phyloP scores from a whole-genome alignment of 2,888 invertebrate species.

The Nebria salina region DNA sequence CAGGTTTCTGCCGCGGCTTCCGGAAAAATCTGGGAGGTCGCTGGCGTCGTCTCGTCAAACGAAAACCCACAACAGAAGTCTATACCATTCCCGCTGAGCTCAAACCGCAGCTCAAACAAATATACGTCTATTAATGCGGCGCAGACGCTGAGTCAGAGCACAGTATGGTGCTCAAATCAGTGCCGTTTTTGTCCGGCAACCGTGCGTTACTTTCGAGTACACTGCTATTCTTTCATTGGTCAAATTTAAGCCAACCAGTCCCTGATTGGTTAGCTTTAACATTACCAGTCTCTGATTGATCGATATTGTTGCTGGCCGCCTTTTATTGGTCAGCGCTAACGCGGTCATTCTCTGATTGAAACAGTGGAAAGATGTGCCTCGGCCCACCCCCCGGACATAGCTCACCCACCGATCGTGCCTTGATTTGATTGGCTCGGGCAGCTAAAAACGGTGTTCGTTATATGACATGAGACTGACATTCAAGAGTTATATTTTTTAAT shows the following conservation, averaged over 20 bases:
- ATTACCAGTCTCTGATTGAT: neutral
- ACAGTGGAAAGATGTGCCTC: neutral
- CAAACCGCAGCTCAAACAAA: conserved; percentile 87
- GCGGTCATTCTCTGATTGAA: neutral
- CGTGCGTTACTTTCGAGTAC: neutral
- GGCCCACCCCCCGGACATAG: conserved; percentile 20
- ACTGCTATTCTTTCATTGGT: neutral
- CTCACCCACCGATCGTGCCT: conserved; percentile 8
- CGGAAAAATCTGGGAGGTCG: conserved; percentile 87
- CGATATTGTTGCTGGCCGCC: neutral
- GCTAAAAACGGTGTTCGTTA: conserved; percentile 23
- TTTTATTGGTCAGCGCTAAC: neutral
- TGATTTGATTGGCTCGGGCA: neutral
- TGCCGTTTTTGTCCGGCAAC: conserved; percentile 7
- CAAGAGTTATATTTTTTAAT: conserved; percentile 27
- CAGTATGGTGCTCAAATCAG: neutral
- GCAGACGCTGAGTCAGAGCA: conserved; percentile 32
- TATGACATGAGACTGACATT: conserved; percentile 38
- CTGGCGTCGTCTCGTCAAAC: conserved; percentile 85
- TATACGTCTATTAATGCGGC: conserved; percentile 79
- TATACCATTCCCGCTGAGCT: conserved; percentile 88
- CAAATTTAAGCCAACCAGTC: neutral
- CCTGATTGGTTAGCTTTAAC: neutral
- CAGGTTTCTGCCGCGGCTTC: conserved; percentile 82
- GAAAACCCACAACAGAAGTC: conserved; percentile 82